phyloP scores from a whole-genome alignment of 2,797 vertebrate species.

The Merluccius polli region DNA sequence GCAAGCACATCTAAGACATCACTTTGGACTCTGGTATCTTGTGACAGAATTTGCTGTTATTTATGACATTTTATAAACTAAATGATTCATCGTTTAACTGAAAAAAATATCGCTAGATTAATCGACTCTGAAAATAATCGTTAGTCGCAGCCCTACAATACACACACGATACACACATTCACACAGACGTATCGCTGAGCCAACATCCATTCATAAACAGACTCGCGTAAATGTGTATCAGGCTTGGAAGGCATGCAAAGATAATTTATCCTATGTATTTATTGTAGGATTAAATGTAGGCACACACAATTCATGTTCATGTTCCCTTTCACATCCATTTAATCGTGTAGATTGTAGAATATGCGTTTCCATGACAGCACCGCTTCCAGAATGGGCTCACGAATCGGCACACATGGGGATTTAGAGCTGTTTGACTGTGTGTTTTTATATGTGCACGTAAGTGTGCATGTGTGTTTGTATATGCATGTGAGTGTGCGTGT shows the following conservation, averaged over 20 bases:
- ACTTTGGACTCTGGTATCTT: no score
- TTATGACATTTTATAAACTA: no score
- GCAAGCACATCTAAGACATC: no score
- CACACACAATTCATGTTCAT: neutral
- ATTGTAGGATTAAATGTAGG: neutral
- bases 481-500: no score
- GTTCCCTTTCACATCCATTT: neutral
- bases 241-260: no score
- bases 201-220: neutral
- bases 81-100: no score
- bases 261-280: neutral
- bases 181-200: neutral
- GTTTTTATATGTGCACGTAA: neutral
- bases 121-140: no score
- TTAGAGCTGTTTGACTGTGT: no score
- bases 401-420: neutral
- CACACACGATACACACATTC: neutral
- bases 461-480: no score
- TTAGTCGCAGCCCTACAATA: no score
- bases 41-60: no score
- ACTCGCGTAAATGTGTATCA: neutral
- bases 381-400: neutral
- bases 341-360: neutral
- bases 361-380: neutral
- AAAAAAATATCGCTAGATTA: no score